A percentile compares a stretch with the other conserved stretches of the same genome.
These are phyloP conservation scores for Puntigrus tetrazona DNA, from an alignment of 2,113 vertebrate species.

Conservation along the genomic window DNA sequence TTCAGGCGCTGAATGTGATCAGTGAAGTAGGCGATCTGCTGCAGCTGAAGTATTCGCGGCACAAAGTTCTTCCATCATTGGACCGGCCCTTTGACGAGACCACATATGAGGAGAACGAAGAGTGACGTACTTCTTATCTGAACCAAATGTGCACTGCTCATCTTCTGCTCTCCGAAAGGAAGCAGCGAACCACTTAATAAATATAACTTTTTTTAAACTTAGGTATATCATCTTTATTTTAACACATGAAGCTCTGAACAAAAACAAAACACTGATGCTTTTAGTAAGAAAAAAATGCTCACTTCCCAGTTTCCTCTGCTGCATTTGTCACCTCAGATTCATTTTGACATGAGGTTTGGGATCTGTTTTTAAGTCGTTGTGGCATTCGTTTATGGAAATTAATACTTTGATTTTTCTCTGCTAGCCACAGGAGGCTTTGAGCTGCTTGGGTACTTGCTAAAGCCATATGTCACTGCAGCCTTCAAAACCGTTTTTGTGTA, in stretches of 20 bases:
- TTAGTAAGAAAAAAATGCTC: neutral
- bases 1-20: constrained; percentile 81
- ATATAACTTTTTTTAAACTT: constrained; percentile 15
- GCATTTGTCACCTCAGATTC: constrained; percentile 19
- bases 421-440: constrained; percentile 28
- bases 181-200: constrained; percentile 55
- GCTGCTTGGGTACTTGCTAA: constrained; percentile 39
- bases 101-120: constrained; percentile 86
- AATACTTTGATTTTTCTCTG: neutral
- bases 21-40: constrained; percentile 84
- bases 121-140: constrained; percentile 68
- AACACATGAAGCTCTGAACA: constrained; percentile 45
- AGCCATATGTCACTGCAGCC: constrained; percentile 45
- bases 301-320: neutral
- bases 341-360: constrained; percentile 34
- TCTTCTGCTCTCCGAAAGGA: constrained; percentile 42
- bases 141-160: constrained; percentile 55
- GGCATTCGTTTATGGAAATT: constrained; percentile 38
- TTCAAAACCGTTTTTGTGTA: neutral
- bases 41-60: constrained; percentile 84
- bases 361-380: constrained; percentile 48
- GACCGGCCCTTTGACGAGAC: constrained; percentile 83
- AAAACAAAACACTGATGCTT: constrained; percentile 13
- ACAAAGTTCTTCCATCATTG: constrained; percentile 76
- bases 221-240: constrained; percentile 39